Evolutionary conservation across 1,140 invertebrate genomes (phyloP).

Genomic region (Penaeus chinensis): DNA sequence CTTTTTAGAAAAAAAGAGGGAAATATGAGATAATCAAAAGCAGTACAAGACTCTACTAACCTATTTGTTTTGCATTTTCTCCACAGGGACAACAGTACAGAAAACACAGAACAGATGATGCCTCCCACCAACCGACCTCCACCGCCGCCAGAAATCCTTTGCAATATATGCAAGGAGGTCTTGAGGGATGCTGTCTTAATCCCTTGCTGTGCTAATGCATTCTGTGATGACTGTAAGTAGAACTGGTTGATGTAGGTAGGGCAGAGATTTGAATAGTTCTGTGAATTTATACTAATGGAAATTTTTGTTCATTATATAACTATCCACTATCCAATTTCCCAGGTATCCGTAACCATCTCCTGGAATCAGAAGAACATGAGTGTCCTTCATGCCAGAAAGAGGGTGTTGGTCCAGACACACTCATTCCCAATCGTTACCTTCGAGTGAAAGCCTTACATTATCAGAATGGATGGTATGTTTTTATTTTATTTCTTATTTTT

Average conservation of each 20-base stretch:
- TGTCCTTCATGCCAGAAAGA: slow-evolving; percentile 94
- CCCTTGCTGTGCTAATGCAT: slow-evolving; percentile 96
- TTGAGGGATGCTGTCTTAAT: slow-evolving; percentile 95
- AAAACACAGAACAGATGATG: slow-evolving; percentile 67
- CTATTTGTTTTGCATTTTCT: neutral
- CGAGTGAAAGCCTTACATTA: slow-evolving; percentile 88
- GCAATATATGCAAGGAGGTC: slow-evolving; percentile 92
- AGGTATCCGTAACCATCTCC: slow-evolving; percentile 87
- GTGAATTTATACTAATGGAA: slow-evolving; percentile 9
- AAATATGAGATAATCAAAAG: too few species aligned
- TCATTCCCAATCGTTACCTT: slow-evolving; percentile 93
- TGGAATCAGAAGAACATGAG: slow-evolving; percentile 94
- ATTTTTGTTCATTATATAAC: slow-evolving; percentile 21
- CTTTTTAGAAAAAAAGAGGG: too few species aligned
- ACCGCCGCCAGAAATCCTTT: slow-evolving; percentile 91
- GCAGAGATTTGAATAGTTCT: neutral
- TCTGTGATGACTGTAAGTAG: slow-evolving; percentile 95
- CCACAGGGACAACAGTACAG: slow-evolving; percentile 76
- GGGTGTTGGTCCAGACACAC: slow-evolving; percentile 89
- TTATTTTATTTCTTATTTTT: neutral
- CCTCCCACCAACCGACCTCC: slow-evolving; percentile 75
- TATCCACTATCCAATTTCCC: slow-evolving; percentile 57
- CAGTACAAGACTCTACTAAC: too few species aligned
- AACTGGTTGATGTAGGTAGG: slow-evolving; percentile 40
- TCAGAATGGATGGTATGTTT: slow-evolving; percentile 73